Base-by-base conservation (phyloP, 1,140 invertebrate species). In the Whitmania pigra region DNA sequence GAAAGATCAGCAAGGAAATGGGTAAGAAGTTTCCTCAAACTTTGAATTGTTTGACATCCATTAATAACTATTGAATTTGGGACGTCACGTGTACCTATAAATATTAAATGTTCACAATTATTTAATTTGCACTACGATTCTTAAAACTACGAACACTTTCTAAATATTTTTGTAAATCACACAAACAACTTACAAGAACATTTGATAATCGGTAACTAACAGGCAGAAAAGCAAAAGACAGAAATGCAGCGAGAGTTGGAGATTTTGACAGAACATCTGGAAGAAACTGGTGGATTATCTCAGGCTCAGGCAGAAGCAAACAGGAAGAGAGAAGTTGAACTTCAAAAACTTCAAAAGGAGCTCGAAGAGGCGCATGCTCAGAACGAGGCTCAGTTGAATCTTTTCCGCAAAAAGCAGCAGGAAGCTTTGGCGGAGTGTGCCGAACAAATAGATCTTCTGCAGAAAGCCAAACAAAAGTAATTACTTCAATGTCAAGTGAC, bases 371-470 rank as follows among this genome's bases (percentile, higher is more conserved):
- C 92, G 79, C 95, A 97, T 86, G 93, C 98, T 82, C 94, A 98
- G 85, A 94, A 97, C 82, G 96, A 98, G 85, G 88, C 92, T 75
- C 92, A 92, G 76, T 86, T 97, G 78, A 89, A 91, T 78, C 91
- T 90, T 82, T 87, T 98, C 76, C 90, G 95, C 84, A 98, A 98
- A 88, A 99, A 99, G 88, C 93, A 97, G 87, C 97, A 97, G 82
- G 96, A 99, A 85, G 91, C 94, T 79, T 91, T 97, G 78, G 80
- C 77, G 73, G 81, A 81, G 89, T 91, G 99, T 89, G 91, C 92
- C 78, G 96, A 99, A 85, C 95, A 98, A 85, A 92, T 99, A 81
- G 96, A 99, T 85, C 93, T 97, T 82, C 88, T 99, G 79, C 97
- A 97, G 88, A 99, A 99, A 84, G 88, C 93, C 80, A 98, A 97